Percentiles rank a stretch among this genome's conserved stretches.
These are phyloP conservation scores for Corythucha ciliata DNA, from an alignment of 2,888 invertebrate species.

Conservation along the genomic window DNA sequence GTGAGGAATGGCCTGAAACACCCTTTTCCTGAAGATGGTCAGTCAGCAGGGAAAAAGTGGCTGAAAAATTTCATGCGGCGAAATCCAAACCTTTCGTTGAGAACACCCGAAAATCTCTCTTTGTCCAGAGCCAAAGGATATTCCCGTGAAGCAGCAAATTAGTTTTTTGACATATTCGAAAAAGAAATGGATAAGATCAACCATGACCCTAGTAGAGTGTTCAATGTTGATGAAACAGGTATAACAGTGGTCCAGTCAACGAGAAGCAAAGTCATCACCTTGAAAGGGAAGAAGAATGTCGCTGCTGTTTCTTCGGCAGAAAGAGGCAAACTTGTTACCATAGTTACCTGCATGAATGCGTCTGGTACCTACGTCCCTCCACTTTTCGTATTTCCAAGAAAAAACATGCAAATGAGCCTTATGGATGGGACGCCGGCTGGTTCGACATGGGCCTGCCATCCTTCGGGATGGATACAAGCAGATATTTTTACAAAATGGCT, in stretches of 20 bases:
- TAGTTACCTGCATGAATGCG: slow-evolving; percentile 37
- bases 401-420: slow-evolving; percentile 37
- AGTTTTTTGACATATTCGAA: slow-evolving; percentile 25
- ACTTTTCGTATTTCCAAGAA: slow-evolving; percentile 39
- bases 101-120: slow-evolving; percentile 14
- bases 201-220: slow-evolving; percentile 35
- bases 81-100: neutral
- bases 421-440: slow-evolving; percentile 38
- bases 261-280: slow-evolving; percentile 36
- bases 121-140: slow-evolving; percentile 25
- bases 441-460: slow-evolving; percentile 35
- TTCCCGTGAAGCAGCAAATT: slow-evolving; percentile 19
- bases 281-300: slow-evolving; percentile 38
- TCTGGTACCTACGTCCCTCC: slow-evolving; percentile 39
- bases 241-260: slow-evolving; percentile 38
- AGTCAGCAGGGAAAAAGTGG: slow-evolving; percentile 9
- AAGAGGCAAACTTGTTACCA: slow-evolving; percentile 37
- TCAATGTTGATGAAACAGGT: slow-evolving; percentile 40
- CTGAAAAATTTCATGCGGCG: neutral
- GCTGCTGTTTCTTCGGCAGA: slow-evolving; percentile 38
- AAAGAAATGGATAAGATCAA: slow-evolving; percentile 31
- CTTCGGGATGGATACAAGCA: slow-evolving; percentile 38
- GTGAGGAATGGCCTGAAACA: neutral
- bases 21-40: neutral
- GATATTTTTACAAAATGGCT: slow-evolving; percentile 39